phyloP scores from a whole-genome alignment of 2,888 invertebrate genomes.

The Bhutanitis thaidina region DNA sequence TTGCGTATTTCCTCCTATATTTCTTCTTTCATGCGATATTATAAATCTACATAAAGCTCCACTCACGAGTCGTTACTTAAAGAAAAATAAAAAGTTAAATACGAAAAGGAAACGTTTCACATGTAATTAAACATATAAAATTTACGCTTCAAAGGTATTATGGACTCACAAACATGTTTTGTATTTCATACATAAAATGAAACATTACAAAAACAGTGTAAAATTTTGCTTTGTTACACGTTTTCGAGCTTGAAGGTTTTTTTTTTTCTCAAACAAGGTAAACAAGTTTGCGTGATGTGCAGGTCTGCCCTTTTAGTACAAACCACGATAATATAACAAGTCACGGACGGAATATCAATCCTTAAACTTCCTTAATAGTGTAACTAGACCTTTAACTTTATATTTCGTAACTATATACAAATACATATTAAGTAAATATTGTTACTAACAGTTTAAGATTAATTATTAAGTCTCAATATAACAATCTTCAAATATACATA shows the following conservation, averaged over 20 bases:
- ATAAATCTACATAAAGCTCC: too few relatives aligned
- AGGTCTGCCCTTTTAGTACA: conserved; percentile 11
- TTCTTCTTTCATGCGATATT: too few relatives aligned
- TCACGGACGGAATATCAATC: background rate
- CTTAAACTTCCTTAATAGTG: background rate
- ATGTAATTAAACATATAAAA: conserved; percentile 16
- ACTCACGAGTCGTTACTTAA: background rate
- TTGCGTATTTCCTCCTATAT: too few relatives aligned
- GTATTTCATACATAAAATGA: conserved; percentile 2
- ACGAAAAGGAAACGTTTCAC: conserved; percentile 3
- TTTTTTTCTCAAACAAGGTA: background rate
- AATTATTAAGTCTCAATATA: too few relatives aligned
- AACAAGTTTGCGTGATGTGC: conserved; percentile 15
- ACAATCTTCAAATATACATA: too few relatives aligned
- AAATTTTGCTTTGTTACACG: conserved; percentile 13
- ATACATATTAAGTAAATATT: too few relatives aligned
- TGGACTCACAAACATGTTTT: conserved; percentile 15
- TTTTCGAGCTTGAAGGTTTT: background rate
- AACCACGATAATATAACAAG: background rate
- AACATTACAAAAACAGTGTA: background rate
- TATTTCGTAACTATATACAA: too few relatives aligned
- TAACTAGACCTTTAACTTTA: too few relatives aligned
- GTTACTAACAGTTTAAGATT: too few relatives aligned
- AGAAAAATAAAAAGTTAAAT: background rate
- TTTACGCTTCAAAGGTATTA: conserved; percentile 10